Base-by-base conservation (phyloP, 2,888 invertebrate genomes). In the Fragum whitleyi region DNA sequence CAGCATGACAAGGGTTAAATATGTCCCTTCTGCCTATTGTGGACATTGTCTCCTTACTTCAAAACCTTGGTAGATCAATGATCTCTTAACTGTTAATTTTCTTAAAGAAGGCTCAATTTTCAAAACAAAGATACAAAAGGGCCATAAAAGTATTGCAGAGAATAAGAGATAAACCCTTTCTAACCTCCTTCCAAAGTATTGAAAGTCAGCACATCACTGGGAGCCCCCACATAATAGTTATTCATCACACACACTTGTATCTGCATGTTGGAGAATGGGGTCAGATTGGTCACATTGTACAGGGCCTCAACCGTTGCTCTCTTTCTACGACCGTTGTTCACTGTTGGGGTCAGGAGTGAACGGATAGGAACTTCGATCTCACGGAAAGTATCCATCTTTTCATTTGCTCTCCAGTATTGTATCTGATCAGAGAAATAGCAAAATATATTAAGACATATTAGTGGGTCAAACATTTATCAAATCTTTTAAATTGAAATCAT, bases 211-310 rank as follows among this genome's bases (percentile, higher is more conserved):
- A 96, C 95, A 81, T 97, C 97, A 91, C 98, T 97, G 0, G 97
- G 96, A 6, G 98, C 97, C 6, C 99, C 98, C 92, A 97, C 97
- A 94, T 97, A 98, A 79, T 95, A 96, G 61, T 97, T 97, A 93
- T 99, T 99, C 94, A 97, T 97, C 0, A 97, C 98, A 69, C 97
- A 95, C 26, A 99, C 97, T 83, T 97, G 96, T 0, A 97, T 98
- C 92, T 96, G 97, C 93, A 99, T 98, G 94, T 96, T 73, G 16
- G 91, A 89, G 77, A 81, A 90, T 0, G 93, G 91, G 0, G 92
- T 88, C 47, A 94, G 83, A 61, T 91, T 85, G 1, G 11, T 53
- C 9, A 85, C 42, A n/a, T 47, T 55, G 39, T 74, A 82, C 0
- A 23, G 69, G 7, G 81, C 77, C 16, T 69, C 68, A 11, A 71